Conservation (phyloP, 2,113 vertebrate species). For the Callocephalon fimbriatum region DNA sequence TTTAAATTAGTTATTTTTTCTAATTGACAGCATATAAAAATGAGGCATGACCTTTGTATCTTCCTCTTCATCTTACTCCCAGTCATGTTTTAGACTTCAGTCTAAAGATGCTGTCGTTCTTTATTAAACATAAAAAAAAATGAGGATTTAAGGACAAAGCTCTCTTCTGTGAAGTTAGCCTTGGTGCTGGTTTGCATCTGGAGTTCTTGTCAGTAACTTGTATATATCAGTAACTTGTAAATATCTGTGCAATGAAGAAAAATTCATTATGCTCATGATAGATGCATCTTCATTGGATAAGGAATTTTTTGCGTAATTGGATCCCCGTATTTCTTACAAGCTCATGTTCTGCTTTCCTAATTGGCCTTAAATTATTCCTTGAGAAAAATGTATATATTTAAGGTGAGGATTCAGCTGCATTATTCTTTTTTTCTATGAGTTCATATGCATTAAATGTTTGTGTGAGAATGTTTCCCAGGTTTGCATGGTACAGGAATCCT, state of each 20-base stretch:
- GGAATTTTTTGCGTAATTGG: background rate
- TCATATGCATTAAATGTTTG: slow-evolving; percentile 39
- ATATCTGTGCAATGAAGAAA: background rate
- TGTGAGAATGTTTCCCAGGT: slow-evolving; percentile 48
- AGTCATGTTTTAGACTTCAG: slow-evolving; percentile 21
- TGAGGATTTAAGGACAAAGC: background rate
- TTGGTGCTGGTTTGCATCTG: slow-evolving; percentile 8
- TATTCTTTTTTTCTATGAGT: slow-evolving; percentile 9
- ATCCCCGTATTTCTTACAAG: slow-evolving; percentile 7
- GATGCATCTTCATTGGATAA: background rate
- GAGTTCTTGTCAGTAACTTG: slow-evolving; percentile 15
- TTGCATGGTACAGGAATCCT: slow-evolving; percentile 14
- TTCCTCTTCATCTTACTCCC: slow-evolving; percentile 3
- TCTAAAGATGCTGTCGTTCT: background rate
- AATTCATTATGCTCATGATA: background rate
- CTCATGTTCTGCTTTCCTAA: background rate
- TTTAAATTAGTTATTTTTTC: too few relatives aligned
- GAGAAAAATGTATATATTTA: background rate
- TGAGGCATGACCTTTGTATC: slow-evolving; percentile 16
- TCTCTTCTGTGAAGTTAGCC: background rate
- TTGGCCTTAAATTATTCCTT: slow-evolving; percentile 42
- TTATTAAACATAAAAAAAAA: background rate
- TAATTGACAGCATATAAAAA: background rate
- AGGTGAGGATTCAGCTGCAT: slow-evolving; percentile 19
- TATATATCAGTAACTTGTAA: background rate